Conservation (phyloP, 2,888 invertebrate genomes). For the Napeogenes inachia region DNA sequence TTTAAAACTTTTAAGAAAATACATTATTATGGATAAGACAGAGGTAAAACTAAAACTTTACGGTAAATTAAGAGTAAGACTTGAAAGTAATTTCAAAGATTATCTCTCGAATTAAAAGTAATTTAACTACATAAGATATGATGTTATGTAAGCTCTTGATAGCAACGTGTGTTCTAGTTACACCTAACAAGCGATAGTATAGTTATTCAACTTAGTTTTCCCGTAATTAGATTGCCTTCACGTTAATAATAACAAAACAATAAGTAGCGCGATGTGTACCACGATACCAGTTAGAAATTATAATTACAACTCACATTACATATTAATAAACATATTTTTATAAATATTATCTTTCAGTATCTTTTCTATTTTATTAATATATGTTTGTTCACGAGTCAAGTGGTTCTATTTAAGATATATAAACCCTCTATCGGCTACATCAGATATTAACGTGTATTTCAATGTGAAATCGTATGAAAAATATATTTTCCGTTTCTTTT, state of each 20-base stretch:
- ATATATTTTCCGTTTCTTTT: slow-evolving; percentile 71
- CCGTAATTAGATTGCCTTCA: slow-evolving; percentile 38
- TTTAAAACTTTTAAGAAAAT: no score
- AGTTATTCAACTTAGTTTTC: slow-evolving; percentile 23
- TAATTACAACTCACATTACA: no score
- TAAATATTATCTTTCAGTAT: no score
- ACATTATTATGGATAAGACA: no score
- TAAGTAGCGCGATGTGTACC: slow-evolving; percentile 44
- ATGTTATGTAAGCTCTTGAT: neutral
- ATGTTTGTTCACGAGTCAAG: no score
- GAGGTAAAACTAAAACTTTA: no score
- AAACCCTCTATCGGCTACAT: slow-evolving; percentile 5
- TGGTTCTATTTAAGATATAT: neutral
- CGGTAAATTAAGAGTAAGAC: no score
- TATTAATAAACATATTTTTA: no score
- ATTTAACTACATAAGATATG: neutral
- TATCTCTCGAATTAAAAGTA: neutral
- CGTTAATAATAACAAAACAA: slow-evolving; percentile 39
- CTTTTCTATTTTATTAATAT: no score
- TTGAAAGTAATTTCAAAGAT: neutral
- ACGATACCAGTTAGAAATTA: slow-evolving; percentile 42
- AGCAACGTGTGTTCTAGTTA: neutral
- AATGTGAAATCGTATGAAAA: slow-evolving; percentile 74
- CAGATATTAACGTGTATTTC: slow-evolving; percentile 9
- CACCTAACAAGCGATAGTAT: neutral